phyloP scores from a whole-genome alignment of 2,888 invertebrate species.

The Xestia ashworthii region DNA sequence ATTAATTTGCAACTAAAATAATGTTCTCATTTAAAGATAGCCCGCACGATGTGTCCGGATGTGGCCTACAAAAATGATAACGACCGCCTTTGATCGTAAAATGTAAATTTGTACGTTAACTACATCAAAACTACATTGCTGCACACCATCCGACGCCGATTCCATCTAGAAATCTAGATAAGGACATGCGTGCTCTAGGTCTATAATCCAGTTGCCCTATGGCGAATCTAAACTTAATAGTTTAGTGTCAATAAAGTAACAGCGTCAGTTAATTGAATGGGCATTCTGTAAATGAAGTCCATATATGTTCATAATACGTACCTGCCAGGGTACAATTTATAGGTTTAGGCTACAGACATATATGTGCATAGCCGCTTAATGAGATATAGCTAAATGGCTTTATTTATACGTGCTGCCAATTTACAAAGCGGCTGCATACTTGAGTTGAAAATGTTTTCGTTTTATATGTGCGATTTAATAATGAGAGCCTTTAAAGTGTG shows the following conservation, averaged over 20 bases:
- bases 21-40: constrained; percentile 38
- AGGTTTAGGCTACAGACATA: constrained; percentile 16
- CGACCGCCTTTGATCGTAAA: constrained; percentile 39
- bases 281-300: constrained; percentile 71
- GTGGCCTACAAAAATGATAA: constrained; percentile 61
- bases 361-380: constrained; percentile 27
- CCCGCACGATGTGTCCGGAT: constrained; percentile 36
- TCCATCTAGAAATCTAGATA: constrained; percentile 77
- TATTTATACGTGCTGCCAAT: constrained; percentile 16
- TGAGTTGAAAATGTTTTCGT: not conserved
- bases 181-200: constrained; percentile 77
- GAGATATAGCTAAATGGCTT: constrained; percentile 22
- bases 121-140: constrained; percentile 72
- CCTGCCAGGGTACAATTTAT: constrained; percentile 45
- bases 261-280: constrained; percentile 77
- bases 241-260: constrained; percentile 80
- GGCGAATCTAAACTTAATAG: constrained; percentile 77
- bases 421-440: constrained; percentile 5
- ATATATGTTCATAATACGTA: constrained; percentile 42
- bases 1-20: constrained; percentile 61
- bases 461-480: not conserved
- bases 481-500: not conserved
- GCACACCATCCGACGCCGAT: constrained; percentile 71
- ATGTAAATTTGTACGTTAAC: constrained; percentile 60
- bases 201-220: constrained; percentile 72